These are phyloP conservation scores for Haliclystus octoradiatus DNA, from an alignment of 30 jellyfish, hydroid and myxozoan species.

Conservation along the genomic window DNA sequence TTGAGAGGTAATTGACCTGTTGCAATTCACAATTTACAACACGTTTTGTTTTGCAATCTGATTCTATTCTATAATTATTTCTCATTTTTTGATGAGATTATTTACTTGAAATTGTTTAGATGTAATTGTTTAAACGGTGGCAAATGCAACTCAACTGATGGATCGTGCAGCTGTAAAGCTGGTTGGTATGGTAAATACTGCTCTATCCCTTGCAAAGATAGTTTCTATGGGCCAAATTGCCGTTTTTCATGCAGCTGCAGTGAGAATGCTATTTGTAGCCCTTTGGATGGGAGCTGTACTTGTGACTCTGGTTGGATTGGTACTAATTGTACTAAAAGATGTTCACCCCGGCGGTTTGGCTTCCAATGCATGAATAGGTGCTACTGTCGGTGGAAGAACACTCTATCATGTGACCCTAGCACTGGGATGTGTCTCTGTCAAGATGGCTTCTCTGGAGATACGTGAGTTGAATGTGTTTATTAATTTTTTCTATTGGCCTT, in stretches of 20 bases:
- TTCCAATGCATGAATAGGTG: conserved; percentile 38
- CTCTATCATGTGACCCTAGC: conserved; percentile 39
- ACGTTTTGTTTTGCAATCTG: no score
- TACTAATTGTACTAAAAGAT: conserved; percentile 23
- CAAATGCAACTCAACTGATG: conserved; percentile 41
- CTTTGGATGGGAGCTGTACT: conserved; percentile 49
- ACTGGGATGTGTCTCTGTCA: conserved; percentile 61
- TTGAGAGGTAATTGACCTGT: no score
- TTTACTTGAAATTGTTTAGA: conserved; percentile 41
- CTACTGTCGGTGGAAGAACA: conserved; percentile 28
- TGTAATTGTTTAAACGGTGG: conserved; percentile 72
- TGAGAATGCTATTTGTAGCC: conserved; percentile 37
- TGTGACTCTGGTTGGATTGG: conserved; percentile 76
- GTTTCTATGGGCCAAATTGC: conserved; percentile 64
- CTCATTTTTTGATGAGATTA: no score
- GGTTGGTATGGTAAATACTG: conserved; percentile 73
- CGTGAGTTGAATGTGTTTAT: no score
- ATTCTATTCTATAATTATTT: no score
- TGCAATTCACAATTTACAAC: no score
- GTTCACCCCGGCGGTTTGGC: conserved; percentile 45
- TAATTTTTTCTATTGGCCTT: no score
- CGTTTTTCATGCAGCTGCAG: conserved; percentile 42
- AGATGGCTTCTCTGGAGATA: conserved; percentile 54
- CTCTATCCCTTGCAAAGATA: conserved; percentile 36
- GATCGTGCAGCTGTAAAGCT: conserved; percentile 65